Conservation (phyloP, 2,113 vertebrate genomes). For the Falco punctatus region DNA sequence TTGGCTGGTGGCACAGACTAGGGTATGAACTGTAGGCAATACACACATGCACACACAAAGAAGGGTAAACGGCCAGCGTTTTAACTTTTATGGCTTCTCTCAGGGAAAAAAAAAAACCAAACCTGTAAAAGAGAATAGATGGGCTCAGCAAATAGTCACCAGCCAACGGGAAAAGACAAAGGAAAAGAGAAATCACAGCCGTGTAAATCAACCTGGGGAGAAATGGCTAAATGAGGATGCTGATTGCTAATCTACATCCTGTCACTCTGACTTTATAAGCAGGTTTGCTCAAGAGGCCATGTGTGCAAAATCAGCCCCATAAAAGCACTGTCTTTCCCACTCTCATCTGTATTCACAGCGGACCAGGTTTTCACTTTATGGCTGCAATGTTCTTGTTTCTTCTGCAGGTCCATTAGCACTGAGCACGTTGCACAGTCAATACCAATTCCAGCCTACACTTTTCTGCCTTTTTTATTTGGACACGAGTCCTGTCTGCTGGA, state of each 20-base stretch:
- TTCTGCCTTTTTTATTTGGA: constrained; percentile 42
- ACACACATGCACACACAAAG: neutral
- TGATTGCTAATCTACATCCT: constrained; percentile 37
- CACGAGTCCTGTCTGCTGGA: constrained; percentile 12
- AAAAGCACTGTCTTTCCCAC: neutral
- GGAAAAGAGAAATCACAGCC: neutral
- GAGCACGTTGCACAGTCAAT: neutral
- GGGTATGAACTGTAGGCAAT: neutral
- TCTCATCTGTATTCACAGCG: constrained; percentile 49
- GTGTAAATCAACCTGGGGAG: constrained; percentile 7
- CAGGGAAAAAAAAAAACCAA: neutral
- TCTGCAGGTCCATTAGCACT: constrained; percentile 34
- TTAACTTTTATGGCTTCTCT: neutral
- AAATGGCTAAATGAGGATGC: constrained; percentile 9
- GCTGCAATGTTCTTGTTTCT: constrained; percentile 45
- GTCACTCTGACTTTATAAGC: neutral
- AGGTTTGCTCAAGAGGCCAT: neutral
- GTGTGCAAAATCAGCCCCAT: neutral
- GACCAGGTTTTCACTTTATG: constrained; percentile 19
- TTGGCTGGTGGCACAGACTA: neutral
- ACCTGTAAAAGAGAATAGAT: neutral
- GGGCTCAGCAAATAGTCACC: neutral
- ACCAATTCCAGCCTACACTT: neutral
- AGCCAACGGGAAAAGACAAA: constrained; percentile 12
- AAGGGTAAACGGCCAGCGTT: neutral